Conservation (phyloP, 2,888 invertebrate species). For the Dryocosmus kuriphilus region DNA sequence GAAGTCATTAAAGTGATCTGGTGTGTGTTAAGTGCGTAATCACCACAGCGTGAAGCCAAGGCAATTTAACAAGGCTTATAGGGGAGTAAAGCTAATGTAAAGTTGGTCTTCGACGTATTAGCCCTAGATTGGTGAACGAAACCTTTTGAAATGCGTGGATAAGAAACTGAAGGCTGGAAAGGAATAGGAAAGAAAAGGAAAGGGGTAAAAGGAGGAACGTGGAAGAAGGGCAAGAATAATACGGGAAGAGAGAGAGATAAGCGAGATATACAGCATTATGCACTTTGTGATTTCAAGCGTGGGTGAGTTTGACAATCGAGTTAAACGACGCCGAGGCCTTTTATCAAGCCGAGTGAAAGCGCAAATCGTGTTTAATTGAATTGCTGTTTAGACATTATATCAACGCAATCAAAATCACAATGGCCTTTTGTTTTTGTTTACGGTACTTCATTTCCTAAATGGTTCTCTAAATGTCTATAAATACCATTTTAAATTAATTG, state of each 20-base stretch:
- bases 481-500: no score
- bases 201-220: not conserved
- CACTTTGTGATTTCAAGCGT: slow-evolving; percentile 38
- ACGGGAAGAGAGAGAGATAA: not conserved
- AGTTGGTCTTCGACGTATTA: slow-evolving; percentile 28
- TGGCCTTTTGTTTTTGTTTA: not conserved
- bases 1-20: slow-evolving; percentile 17
- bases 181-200: not conserved
- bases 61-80: slow-evolving; percentile 18
- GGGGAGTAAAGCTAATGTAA: slow-evolving; percentile 5
- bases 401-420: slow-evolving; percentile 1
- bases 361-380: slow-evolving; percentile 17
- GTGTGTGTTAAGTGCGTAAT: slow-evolving; percentile 28
- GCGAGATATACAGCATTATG: slow-evolving; percentile 30
- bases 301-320: slow-evolving; percentile 35
- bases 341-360: slow-evolving; percentile 34
- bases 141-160: slow-evolving; percentile 28
- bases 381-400: slow-evolving; percentile 25
- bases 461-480: not conserved
- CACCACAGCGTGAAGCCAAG: slow-evolving; percentile 30
- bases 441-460: not conserved
- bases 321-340: slow-evolving; percentile 45
- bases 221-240: not conserved
- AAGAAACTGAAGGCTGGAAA: slow-evolving; percentile 15
- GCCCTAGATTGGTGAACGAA: slow-evolving; percentile 18